A percentile compares a stretch with the other conserved stretches of the same genome.
These are phyloP conservation scores for Elmis aenea DNA, from an alignment of 2,888 invertebrate species.

Conservation along the genomic window DNA sequence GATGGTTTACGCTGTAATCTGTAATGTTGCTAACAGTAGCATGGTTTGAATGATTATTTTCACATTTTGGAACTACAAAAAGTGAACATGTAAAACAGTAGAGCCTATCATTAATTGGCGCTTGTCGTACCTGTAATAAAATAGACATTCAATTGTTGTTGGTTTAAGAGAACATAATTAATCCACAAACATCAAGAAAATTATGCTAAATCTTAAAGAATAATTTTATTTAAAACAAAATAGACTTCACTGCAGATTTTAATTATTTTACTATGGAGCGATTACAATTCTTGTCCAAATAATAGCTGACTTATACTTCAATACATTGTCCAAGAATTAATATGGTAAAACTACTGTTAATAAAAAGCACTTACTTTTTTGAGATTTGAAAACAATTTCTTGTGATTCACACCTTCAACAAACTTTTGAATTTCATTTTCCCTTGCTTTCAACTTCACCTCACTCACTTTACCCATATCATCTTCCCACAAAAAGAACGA, in stretches of 20 bases:
- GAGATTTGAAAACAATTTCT: constrained; percentile 49
- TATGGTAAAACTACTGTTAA: neutral
- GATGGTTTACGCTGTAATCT: constrained; percentile 56
- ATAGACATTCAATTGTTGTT: too few species aligned
- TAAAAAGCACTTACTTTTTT: constrained; percentile 47
- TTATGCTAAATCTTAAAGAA: too few species aligned
- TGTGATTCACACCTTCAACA: constrained; percentile 52
- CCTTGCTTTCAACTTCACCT: constrained; percentile 48
- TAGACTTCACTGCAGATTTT: neutral
- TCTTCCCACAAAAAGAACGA: constrained; percentile 59
- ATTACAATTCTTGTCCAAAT: too few species aligned
- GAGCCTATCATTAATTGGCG: constrained; percentile 48
- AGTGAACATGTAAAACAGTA: constrained; percentile 64
- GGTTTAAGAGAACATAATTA: too few species aligned
- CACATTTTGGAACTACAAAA: constrained; percentile 45
- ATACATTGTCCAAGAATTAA: neutral
- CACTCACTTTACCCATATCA: constrained; percentile 45
- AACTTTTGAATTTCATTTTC: constrained; percentile 46
- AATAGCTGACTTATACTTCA: too few species aligned
- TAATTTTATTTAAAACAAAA: too few species aligned
- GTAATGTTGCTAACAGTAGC: constrained; percentile 50
- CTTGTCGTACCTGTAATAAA: constrained; percentile 45
- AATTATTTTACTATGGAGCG: neutral
- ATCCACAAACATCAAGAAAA: too few species aligned
- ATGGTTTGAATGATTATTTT: constrained; percentile 54